Evolutionary conservation across 2,888 invertebrate species (phyloP).

Genomic region (Drosophila setosimentum): DNA sequence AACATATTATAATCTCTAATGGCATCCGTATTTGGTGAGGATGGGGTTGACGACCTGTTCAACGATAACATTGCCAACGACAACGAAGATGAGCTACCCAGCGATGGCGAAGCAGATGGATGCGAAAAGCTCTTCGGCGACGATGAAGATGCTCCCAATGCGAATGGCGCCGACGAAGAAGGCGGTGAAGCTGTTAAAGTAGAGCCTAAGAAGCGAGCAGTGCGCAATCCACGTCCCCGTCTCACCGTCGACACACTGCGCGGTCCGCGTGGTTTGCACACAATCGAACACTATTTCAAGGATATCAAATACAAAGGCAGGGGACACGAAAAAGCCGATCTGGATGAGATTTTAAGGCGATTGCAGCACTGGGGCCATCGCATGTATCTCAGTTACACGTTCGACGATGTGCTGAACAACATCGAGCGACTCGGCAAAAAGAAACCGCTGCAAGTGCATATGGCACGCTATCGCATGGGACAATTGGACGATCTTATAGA

Average conservation of each 20-base stretch:
- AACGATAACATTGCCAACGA: conserved; percentile 75
- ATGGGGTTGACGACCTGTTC: conserved; percentile 79
- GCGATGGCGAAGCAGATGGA: conserved; percentile 83
- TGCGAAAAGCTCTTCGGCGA: conserved; percentile 83
- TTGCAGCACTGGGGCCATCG: conserved; percentile 98
- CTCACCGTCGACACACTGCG: conserved; percentile 90
- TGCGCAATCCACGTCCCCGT: conserved; percentile 89
- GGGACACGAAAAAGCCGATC: conserved; percentile 93
- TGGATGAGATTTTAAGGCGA: conserved; percentile 91
- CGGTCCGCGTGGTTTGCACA: conserved; percentile 91
- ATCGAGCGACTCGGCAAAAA: conserved; percentile 94
- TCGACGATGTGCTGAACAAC: conserved; percentile 93
- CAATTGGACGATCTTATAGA: conserved; percentile 84
- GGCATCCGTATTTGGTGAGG: conserved; percentile 80
- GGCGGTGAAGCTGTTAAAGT: conserved; percentile 78
- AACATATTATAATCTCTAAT: conserved; percentile 44
- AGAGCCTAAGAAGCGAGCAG: conserved; percentile 87
- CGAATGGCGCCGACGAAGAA: conserved; percentile 85
- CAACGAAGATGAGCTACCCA: conserved; percentile 83
- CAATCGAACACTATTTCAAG: conserved; percentile 91
- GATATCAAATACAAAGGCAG: conserved; percentile 92
- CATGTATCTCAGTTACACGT: conserved; percentile 94
- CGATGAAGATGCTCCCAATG: conserved; percentile 82
- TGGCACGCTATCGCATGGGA: conserved; percentile 87
- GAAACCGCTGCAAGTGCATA: conserved; percentile 90